Evolutionary conservation across 1,140 invertebrate genomes (phyloP).

Genomic region (Proales similis): DNA sequence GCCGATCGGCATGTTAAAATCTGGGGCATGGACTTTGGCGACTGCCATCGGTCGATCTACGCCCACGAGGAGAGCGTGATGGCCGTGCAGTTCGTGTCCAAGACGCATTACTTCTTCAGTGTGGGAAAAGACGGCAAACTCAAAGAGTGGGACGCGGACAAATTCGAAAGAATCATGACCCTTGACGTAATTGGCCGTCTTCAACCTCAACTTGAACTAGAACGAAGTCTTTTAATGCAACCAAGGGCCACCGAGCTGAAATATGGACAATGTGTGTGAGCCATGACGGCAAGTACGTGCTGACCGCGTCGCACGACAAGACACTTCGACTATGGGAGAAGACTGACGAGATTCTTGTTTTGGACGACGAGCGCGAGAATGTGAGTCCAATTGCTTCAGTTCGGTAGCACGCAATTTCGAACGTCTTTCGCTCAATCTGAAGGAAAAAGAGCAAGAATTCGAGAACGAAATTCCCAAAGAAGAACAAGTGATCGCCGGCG

Average conservation of each 20-base stretch:
- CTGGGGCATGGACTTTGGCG: slow-evolving; percentile 97
- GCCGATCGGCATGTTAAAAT: slow-evolving; percentile 91
- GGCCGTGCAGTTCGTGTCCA: slow-evolving; percentile 74
- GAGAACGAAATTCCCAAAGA: slow-evolving; percentile 60
- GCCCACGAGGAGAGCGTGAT: slow-evolving; percentile 91
- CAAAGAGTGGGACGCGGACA: slow-evolving; percentile 94
- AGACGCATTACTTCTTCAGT: slow-evolving; percentile 86
- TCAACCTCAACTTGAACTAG: slow-evolving; percentile 36
- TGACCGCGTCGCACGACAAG: slow-evolving; percentile 77
- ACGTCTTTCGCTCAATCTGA: slow-evolving; percentile 30
- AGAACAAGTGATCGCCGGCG: slow-evolving; percentile 59
- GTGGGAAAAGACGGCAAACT: slow-evolving; percentile 82
- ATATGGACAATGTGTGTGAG: slow-evolving; percentile 68
- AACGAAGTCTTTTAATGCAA: neutral
- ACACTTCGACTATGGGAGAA: slow-evolving; percentile 78
- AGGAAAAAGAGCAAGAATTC: slow-evolving; percentile 50
- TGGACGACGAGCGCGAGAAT: slow-evolving; percentile 80
- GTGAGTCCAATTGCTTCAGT: slow-evolving; percentile 43
- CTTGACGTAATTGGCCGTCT: slow-evolving; percentile 70
- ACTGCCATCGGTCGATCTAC: slow-evolving; percentile 66
- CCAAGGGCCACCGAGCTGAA: slow-evolving; percentile 60
- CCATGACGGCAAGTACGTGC: slow-evolving; percentile 69
- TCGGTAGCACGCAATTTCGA: slow-evolving; percentile 20
- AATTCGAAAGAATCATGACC: slow-evolving; percentile 78
- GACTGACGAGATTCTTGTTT: slow-evolving; percentile 76